Conservation (phyloP, 2,888 invertebrate genomes). For the Meiosimyza decipiens region DNA sequence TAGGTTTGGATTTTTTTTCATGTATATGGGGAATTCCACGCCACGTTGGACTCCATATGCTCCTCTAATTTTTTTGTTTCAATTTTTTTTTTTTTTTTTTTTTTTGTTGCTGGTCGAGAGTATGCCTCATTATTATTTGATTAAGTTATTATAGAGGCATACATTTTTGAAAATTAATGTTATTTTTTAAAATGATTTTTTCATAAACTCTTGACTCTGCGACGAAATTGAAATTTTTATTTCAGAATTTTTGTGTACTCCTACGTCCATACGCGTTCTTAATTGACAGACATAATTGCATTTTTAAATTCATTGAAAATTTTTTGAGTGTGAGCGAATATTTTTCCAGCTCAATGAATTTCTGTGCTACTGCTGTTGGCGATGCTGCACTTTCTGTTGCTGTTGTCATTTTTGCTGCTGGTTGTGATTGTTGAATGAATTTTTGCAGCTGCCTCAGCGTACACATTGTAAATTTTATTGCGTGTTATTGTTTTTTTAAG, state of each 20-base stretch:
- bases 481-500: too few species aligned
- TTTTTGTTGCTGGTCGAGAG: too few species aligned
- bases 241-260: slow-evolving; percentile 29
- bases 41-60: neutral
- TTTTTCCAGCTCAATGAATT: neutral
- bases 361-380: neutral
- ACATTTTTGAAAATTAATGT: too few species aligned
- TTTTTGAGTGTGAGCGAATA: neutral
- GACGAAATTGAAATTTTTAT: slow-evolving; percentile 32
- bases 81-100: too few species aligned
- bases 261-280: too few species aligned
- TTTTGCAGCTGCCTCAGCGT: too few species aligned
- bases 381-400: neutral
- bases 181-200: neutral
- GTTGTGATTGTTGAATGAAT: neutral
- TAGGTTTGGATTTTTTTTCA: slow-evolving; percentile 28
- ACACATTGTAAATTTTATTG: too few species aligned
- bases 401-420: neutral
- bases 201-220: neutral
- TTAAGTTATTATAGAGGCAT: too few species aligned
- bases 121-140: too few species aligned
- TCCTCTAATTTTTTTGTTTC: too few species aligned
- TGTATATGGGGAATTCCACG: neutral
- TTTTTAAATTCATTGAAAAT: too few species aligned
- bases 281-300: too few species aligned